Base-by-base conservation (phyloP, 2,113 vertebrate species). In the Oxyura jamaicensis region DNA sequence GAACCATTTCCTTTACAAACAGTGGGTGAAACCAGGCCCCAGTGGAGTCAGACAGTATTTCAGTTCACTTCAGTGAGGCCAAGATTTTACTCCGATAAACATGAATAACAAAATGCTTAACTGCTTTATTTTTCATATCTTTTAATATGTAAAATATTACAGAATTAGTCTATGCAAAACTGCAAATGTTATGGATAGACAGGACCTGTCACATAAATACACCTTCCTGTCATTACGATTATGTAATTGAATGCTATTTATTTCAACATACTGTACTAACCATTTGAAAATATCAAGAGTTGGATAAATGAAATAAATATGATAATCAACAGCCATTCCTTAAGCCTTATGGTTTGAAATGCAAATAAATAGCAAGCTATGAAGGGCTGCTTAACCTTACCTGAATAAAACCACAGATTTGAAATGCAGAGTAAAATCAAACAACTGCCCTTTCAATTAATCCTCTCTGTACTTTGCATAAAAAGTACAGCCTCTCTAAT, bases 401-500 rank as follows among this genome's bases (percentile, higher is more conserved):
- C 66, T 58, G 58, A 42, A 68, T 73, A 89, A 81, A 93, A 84
- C 23, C 17, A 23, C 59, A 86, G 44, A 53, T 35, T 6, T 58
- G 53, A 73, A 96, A 91, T 88, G 20, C 69, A 68, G 29, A 71
- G 35, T 52, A n/a, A 78, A 68, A 93, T 56, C 63, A 6, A 12
- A 41, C 36, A 86, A 80, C 55, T 62, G 39, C 73, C 87, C 63
- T 84, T 96, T 69, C 69, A 62, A 79, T 72, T 84, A 85, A 73
- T 76, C 75, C 66, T 62, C 59, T 67, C n/a, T 18, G 41, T 66
- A 77, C 21, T 76, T 60, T 42, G 36, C 67, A 29, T 80, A 90
- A 96, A 94, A 91, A 93, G 39, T 50, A 36, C 50, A 58, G 66
- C 68, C 77, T 92, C n/a, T 20, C 68, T 50, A 89, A 28, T 87